A percentile compares a stretch with the other conserved stretches of the same genome.
phyloP scores from a whole-genome alignment of 2,113 vertebrate species.

The Corydoras sp. region DNA sequence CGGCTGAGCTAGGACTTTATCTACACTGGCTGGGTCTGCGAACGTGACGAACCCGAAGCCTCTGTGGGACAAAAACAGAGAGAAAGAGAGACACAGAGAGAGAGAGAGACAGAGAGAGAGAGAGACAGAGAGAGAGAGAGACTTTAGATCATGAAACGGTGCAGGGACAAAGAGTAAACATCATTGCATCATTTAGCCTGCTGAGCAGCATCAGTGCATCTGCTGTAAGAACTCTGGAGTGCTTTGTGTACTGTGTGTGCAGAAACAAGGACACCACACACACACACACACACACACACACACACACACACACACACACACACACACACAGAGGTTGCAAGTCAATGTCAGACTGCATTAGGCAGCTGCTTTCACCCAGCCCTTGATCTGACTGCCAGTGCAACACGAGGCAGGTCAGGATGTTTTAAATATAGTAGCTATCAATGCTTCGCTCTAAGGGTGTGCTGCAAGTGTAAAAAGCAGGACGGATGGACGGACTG shows the following conservation, averaged over 20 bases:
- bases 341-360: constrained; percentile 73
- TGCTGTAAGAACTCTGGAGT: not conserved
- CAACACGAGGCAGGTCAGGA: constrained; percentile 55
- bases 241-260: not conserved
- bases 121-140: constrained; percentile 27
- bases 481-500: too few relatives aligned
- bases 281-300: constrained; percentile 32
- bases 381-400: constrained; percentile 62
- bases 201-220: not conserved
- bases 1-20: constrained; percentile 86
- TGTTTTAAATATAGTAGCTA: constrained; percentile 32
- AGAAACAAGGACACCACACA: constrained; percentile 9
- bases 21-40: constrained; percentile 82
- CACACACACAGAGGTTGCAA: constrained; percentile 32
- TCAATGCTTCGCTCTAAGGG: constrained; percentile 22
- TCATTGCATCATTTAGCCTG: constrained; percentile 11
- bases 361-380: constrained; percentile 60
- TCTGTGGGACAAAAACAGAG: constrained; percentile 61
- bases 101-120: too few relatives aligned
- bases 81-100: not conserved
- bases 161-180: not conserved
- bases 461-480: not conserved
- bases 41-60: constrained; percentile 87
- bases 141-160: constrained; percentile 5
- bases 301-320: constrained; percentile 27